These are phyloP conservation scores for Pelmatolapia mariae DNA, from an alignment of 2,113 vertebrate species.

Conservation along the genomic window DNA sequence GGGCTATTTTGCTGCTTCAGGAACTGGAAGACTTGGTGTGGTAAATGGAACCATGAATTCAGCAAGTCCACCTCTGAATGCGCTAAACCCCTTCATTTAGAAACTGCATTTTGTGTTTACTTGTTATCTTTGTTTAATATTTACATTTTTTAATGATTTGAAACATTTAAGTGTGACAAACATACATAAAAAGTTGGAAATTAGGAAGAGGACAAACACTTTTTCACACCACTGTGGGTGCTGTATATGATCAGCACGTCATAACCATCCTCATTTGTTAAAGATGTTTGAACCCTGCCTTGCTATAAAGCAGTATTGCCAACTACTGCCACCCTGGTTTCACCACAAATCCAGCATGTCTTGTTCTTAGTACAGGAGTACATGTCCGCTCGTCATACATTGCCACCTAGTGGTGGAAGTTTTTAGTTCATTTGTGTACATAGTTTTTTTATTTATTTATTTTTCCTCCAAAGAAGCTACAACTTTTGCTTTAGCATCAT, in stretches of 20 bases:
- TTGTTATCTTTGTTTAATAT: background rate
- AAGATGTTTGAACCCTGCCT: background rate
- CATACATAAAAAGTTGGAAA: background rate
- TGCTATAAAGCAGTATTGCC: background rate
- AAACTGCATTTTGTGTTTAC: background rate
- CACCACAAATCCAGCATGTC: background rate
- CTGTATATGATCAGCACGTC: background rate
- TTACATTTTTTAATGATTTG: background rate
- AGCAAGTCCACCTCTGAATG: background rate
- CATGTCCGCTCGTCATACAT: background rate
- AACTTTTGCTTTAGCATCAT: background rate
- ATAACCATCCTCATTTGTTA: background rate
- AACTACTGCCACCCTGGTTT: background rate
- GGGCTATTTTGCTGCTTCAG: background rate
- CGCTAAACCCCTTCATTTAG: background rate
- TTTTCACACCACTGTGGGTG: background rate
- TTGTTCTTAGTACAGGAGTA: background rate
- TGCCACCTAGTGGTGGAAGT: background rate
- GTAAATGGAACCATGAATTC: background rate
- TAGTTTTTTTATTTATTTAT: background rate
- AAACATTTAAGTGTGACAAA: background rate
- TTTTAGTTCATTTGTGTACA: background rate
- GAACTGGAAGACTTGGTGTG: background rate
- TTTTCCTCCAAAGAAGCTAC: background rate
- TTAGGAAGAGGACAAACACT: background rate